These are phyloP conservation scores for Zoanthus sansibaricus DNA, from an alignment of 92 coral and sea anemone genomes.

Conservation along the genomic window DNA sequence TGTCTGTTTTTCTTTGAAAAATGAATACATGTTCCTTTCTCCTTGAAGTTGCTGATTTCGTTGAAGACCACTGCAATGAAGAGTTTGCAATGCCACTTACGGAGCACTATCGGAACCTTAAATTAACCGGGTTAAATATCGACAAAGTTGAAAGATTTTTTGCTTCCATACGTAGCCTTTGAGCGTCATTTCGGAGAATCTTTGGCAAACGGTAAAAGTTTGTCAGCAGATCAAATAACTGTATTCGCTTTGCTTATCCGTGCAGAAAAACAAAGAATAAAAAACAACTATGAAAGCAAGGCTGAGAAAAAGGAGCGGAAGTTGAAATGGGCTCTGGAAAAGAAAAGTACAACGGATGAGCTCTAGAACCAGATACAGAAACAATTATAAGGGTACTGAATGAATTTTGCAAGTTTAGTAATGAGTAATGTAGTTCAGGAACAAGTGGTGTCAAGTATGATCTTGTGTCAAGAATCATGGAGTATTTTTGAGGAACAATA, in stretches of 20 bases:
- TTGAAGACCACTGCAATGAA: background rate
- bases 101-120: background rate
- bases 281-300: background rate
- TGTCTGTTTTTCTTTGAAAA: background rate
- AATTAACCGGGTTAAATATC: background rate
- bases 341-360: background rate
- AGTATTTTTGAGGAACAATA: background rate
- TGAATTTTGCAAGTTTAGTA: background rate
- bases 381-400: background rate
- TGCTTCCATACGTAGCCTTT: constrained; percentile 5
- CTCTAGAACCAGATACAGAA: background rate
- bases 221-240: background rate
- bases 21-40: background rate
- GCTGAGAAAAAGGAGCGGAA: background rate
- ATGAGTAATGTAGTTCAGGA: background rate
- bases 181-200: background rate
- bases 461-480: constrained; percentile 12
- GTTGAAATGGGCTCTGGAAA: background rate
- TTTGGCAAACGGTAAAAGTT: background rate
- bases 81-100: constrained; percentile 1
- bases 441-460: constrained; percentile 6
- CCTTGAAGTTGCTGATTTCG: background rate
- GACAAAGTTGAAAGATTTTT: background rate
- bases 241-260: background rate
- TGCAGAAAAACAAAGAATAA: background rate